A percentile compares a stretch with the other conserved stretches of the same genome.
phyloP scores from a whole-genome alignment of 2,888 invertebrate species.

The Folsomia manolachei region DNA sequence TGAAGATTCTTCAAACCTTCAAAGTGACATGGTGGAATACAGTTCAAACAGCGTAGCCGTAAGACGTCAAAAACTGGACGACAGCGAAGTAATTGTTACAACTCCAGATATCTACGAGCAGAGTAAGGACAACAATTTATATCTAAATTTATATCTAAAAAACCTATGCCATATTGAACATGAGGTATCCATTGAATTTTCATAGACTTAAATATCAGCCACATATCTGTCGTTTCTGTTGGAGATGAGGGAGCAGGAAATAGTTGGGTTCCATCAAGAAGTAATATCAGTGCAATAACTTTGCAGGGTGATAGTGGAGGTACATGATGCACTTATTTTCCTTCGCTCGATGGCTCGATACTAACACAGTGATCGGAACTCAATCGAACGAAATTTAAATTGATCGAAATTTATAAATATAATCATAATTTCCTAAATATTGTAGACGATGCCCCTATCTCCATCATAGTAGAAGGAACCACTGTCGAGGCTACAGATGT shows the following conservation, averaged over 20 bases:
- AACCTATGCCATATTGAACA: not conserved
- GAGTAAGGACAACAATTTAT: conserved; percentile 38
- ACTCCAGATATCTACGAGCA: conserved; percentile 46
- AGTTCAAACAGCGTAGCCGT: conserved; percentile 39
- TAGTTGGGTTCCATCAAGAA: conserved; percentile 36
- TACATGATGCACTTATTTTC: conserved; percentile 13
- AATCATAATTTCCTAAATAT: not conserved
- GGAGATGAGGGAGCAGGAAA: conserved; percentile 62
- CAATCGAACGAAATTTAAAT: too few species aligned
- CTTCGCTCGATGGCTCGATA: too few species aligned
- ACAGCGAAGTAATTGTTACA: conserved; percentile 73
- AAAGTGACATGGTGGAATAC: conserved; percentile 25
- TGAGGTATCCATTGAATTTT: too few species aligned
- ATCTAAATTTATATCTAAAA: not conserved
- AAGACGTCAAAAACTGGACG: conserved; percentile 70
- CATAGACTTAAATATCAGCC: conserved; percentile 68
- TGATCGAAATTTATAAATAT: not conserved
- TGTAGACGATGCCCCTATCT: conserved; percentile 53
- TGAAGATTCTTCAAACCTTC: conserved; percentile 29
- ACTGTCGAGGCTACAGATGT: conserved; percentile 54
- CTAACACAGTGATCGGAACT: too few species aligned
- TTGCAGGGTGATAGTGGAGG: conserved; percentile 26
- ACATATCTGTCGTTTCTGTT: conserved; percentile 87
- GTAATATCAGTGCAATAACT: conserved; percentile 44
- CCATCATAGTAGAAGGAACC: conserved; percentile 58